phyloP scores from a whole-genome alignment of 2,888 invertebrate species.

The Agrochola circellaris region DNA sequence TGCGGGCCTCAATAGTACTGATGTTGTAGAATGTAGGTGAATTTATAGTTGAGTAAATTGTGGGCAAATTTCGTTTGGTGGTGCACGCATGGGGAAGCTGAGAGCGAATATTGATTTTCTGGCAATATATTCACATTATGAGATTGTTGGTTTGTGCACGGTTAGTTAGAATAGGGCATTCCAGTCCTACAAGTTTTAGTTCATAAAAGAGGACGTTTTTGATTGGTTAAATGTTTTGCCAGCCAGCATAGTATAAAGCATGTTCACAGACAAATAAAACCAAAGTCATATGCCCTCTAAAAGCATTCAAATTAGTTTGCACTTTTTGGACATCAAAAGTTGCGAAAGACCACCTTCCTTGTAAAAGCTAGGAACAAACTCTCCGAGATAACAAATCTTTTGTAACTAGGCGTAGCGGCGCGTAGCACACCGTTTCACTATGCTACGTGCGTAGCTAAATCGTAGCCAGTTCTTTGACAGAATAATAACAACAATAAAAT shows the following conservation, averaged over 20 bases:
- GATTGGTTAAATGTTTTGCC: neutral
- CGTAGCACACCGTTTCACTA: slow-evolving; percentile 4
- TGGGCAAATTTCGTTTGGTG: neutral
- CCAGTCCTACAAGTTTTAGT: neutral
- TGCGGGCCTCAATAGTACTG: slow-evolving; percentile 14
- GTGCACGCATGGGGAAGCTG: slow-evolving; percentile 5
- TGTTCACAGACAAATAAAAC: neutral
- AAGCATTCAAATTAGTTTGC: neutral
- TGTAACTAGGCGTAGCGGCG: neutral
- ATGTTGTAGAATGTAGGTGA: slow-evolving; percentile 17
- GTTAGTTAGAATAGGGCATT: neutral
- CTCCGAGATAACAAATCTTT: neutral
- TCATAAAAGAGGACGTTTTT: neutral
- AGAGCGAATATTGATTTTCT: slow-evolving; percentile 1
- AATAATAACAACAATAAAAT: neutral
- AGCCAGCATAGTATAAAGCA: neutral
- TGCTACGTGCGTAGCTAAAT: neutral
- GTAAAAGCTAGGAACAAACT: neutral
- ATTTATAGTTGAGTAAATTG: slow-evolving; percentile 27
- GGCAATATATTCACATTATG: neutral
- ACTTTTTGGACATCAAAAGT: neutral
- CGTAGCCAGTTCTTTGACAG: slow-evolving; percentile 9
- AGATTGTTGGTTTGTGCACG: neutral
- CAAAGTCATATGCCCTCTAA: neutral
- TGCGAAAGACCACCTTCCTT: neutral